Evolutionary conservation across 2,888 invertebrate genomes (phyloP).

Genomic region (Yponomeuta plumbellus): DNA sequence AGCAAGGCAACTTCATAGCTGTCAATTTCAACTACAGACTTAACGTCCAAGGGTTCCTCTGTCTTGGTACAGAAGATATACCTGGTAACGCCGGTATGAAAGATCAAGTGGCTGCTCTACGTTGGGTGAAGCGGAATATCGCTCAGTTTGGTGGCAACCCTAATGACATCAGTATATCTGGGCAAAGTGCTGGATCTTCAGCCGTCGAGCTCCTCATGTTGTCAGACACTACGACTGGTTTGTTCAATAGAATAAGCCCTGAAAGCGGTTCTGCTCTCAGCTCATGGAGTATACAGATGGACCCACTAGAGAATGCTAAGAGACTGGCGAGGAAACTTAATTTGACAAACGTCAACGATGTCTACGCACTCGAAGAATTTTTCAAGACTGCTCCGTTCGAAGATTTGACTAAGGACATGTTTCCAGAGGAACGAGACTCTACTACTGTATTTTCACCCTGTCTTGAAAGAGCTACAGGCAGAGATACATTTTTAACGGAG

Average conservation of each 20-base stretch:
- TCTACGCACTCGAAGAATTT: conserved; percentile 40
- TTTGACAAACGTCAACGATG: conserved; percentile 32
- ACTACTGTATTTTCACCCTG: conserved; percentile 19
- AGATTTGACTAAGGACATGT: conserved; percentile 25
- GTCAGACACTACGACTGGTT: conserved; percentile 38
- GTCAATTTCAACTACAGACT: conserved; percentile 32
- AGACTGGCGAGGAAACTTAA: conserved; percentile 34
- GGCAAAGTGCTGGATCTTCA: conserved; percentile 46
- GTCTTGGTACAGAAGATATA: conserved; percentile 40
- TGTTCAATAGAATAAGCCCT: conserved; percentile 45
- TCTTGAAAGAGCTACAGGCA: conserved; percentile 8
- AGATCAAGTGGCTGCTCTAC: background rate
- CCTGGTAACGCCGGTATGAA: too few relatives aligned
- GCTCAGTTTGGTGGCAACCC: conserved; percentile 50
- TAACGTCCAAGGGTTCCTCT: conserved; percentile 37
- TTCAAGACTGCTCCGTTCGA: conserved; percentile 36
- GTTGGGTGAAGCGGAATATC: conserved; percentile 37
- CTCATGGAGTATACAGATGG: conserved; percentile 35
- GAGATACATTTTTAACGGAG: conserved; percentile 10
- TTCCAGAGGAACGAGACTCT: conserved; percentile 15
- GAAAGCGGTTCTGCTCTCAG: conserved; percentile 42
- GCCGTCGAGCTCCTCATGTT: conserved; percentile 44
- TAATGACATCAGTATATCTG: conserved; percentile 45
- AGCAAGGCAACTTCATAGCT: conserved; percentile 24
- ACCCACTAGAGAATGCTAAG: conserved; percentile 44